Evolutionary conservation across 2,888 invertebrate genomes (phyloP).

Genomic region (Willowsia nigromaculata): DNA sequence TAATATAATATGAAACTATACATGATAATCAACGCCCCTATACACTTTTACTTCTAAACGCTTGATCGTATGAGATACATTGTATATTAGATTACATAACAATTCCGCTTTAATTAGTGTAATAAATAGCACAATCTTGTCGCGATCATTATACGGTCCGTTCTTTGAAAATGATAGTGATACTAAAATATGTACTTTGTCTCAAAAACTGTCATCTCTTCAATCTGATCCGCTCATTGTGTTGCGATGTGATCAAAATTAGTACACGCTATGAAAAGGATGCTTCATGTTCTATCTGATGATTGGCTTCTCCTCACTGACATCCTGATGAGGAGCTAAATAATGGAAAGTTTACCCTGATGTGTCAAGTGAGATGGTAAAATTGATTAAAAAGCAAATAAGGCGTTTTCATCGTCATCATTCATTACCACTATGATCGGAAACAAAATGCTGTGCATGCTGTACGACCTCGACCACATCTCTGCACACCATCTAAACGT

Average conservation of each 20-base stretch:
- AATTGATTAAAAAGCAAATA: slow-evolving; percentile 25
- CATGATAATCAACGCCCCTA: background rate
- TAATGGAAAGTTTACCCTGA: background rate
- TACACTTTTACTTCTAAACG: too few relatives aligned
- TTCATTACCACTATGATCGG: too few relatives aligned
- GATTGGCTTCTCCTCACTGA: background rate
- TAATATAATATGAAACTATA: background rate
- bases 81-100: background rate
- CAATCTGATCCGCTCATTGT: background rate
- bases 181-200: background rate
- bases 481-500: background rate
- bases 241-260: too few relatives aligned
- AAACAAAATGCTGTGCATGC: too few relatives aligned
- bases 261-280: background rate
- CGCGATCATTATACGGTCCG: background rate
- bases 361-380: background rate
- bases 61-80: background rate
- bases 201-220: background rate
- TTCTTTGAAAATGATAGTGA: background rate
- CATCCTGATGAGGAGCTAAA: background rate
- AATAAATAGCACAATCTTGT: background rate
- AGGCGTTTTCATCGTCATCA: background rate
- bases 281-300: background rate
- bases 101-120: background rate
- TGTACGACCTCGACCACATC: background rate